These are phyloP conservation scores for Chymomyza caudatula DNA, from an alignment of 2,888 invertebrate species.

Conservation along the genomic window DNA sequence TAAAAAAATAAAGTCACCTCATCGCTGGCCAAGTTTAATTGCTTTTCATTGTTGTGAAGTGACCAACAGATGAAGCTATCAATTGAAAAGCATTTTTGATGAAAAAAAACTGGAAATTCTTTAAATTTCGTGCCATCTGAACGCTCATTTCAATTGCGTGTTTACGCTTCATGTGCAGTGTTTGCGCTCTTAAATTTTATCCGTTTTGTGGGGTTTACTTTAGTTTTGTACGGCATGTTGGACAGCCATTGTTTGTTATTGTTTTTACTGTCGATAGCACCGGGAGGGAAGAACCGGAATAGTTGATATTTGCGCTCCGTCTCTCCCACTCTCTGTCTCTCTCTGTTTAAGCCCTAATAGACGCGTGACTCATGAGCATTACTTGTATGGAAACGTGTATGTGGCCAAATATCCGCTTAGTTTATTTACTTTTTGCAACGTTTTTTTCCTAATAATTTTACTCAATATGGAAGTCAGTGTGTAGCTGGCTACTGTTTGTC, in stretches of 20 bases:
- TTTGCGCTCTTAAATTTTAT: neutral
- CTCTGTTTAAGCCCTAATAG: constrained; percentile 21
- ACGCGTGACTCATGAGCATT: constrained; percentile 37
- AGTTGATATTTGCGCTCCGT: neutral
- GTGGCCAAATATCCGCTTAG: constrained; percentile 33
- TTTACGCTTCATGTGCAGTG: neutral
- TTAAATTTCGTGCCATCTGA: neutral
- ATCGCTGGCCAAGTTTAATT: neutral
- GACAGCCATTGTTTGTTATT: constrained; percentile 10
- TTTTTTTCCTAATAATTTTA: constrained; percentile 22
- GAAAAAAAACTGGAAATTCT: neutral
- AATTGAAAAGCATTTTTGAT: neutral
- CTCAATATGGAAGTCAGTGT: constrained; percentile 14
- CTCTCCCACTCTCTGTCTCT: neutral
- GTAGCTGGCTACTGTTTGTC: constrained; percentile 7
- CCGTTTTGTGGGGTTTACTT: neutral
- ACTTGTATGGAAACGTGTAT: constrained; percentile 8
- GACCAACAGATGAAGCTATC: neutral
- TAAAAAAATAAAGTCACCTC: too few relatives aligned
- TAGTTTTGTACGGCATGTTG: constrained; percentile 19
- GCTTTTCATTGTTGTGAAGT: neutral
- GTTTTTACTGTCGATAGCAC: constrained; percentile 9
- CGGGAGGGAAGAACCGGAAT: neutral
- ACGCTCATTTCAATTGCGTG: neutral
- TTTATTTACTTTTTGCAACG: constrained; percentile 42